Conservation (phyloP, 2,797 vertebrate species). For the Lagorchestes hirsutus region DNA sequence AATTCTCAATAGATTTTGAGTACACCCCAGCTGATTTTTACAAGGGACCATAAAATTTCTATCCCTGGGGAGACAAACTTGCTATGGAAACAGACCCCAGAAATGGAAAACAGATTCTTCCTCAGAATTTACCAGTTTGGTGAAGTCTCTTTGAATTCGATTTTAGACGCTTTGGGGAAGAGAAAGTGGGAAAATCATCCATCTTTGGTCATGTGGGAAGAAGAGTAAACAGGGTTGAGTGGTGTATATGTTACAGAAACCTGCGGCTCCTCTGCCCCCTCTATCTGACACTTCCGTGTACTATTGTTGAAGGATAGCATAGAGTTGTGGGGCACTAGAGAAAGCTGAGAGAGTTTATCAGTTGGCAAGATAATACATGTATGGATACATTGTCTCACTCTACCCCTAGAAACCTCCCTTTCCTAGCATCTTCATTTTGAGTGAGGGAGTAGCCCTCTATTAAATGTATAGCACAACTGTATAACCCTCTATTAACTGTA, state of each 20-base stretch:
- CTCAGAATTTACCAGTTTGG: neutral
- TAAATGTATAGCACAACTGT: neutral
- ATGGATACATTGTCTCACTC: neutral
- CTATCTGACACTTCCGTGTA: neutral
- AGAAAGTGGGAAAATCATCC: neutral
- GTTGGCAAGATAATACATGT: neutral
- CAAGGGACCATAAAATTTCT: neutral
- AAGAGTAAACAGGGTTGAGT: neutral
- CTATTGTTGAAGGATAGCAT: neutral
- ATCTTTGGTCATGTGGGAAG: neutral
- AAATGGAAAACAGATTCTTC: neutral
- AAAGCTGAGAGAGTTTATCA: neutral
- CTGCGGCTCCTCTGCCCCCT: neutral
- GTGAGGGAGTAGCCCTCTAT: neutral
- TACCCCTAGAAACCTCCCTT: neutral
- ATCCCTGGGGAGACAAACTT: neutral
- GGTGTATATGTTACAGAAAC: neutral
- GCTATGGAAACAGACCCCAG: neutral
- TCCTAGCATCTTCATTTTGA: neutral
- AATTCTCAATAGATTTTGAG: neutral
- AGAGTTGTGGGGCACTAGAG: neutral
- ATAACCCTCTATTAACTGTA: neutral
- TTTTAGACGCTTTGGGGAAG: neutral
- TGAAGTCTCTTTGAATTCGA: neutral
- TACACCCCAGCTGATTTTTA: neutral